phyloP scores from a whole-genome alignment of 2,113 vertebrate genomes.

The Silurus meridionalis region DNA sequence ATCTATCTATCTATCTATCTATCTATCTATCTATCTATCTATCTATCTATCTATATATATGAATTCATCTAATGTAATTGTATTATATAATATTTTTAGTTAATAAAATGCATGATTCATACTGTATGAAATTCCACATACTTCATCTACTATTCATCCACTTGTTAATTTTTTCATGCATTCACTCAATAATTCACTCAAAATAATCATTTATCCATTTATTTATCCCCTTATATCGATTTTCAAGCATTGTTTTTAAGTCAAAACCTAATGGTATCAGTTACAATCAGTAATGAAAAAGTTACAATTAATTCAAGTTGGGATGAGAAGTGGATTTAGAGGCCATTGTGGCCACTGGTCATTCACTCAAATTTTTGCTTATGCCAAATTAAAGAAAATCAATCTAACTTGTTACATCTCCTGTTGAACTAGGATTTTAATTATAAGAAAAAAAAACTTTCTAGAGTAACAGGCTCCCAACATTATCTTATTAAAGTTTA shows the following conservation, averaged over 20 bases:
- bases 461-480: neutral
- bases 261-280: neutral
- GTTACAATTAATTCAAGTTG: neutral
- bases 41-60: too few relatives aligned
- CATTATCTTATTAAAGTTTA: constrained; percentile 8
- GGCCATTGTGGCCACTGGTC: neutral
- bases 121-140: neutral
- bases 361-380: neutral
- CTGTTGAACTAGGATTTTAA: neutral
- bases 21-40: too few relatives aligned
- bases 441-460: neutral
- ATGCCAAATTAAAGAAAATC: neutral
- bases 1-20: too few relatives aligned
- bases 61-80: too few relatives aligned
- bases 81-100: neutral
- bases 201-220: neutral
- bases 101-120: neutral
- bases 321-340: neutral
- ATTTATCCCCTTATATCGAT: too few relatives aligned
- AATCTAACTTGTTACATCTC: neutral
- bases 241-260: neutral
- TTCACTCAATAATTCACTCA: neutral
- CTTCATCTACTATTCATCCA: too few relatives aligned
- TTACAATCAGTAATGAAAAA: neutral
- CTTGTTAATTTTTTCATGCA: neutral